Conservation (phyloP, 2,888 invertebrate species). For the Antheraea yamamai region DNA sequence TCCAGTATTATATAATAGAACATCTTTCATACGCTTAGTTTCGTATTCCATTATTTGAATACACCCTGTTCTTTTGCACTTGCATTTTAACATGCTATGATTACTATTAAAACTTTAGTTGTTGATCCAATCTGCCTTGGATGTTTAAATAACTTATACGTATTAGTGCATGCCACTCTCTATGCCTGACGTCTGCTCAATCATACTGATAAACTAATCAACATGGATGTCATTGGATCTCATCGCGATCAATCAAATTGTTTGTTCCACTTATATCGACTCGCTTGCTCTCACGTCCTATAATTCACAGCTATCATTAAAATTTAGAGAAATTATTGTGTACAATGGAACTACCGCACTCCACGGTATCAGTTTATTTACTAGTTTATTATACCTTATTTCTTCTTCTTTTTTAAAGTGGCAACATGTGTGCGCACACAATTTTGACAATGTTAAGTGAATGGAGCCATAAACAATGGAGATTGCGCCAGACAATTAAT, state of each 20-base stretch:
- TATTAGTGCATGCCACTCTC: not conserved
- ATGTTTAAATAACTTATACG: not conserved
- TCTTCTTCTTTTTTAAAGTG: too few species aligned
- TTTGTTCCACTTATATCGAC: constrained; percentile 17
- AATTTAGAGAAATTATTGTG: not conserved
- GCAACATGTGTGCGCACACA: too few species aligned
- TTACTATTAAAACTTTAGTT: not conserved
- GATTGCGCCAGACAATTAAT: too few species aligned
- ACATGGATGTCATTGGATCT: constrained; percentile 13
- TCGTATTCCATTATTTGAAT: not conserved
- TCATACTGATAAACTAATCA: constrained; percentile 20
- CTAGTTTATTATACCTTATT: too few species aligned
- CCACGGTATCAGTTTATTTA: not conserved
- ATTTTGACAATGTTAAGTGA: too few species aligned
- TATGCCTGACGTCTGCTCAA: not conserved
- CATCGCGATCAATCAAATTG: constrained; percentile 16
- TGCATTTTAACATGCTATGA: not conserved
- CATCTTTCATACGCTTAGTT: too few species aligned
- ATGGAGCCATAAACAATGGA: too few species aligned
- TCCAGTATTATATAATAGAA: too few species aligned
- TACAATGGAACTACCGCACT: not conserved
- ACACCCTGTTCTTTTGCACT: not conserved
- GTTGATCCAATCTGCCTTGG: not conserved
- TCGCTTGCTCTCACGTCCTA: not conserved
- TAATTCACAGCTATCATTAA: not conserved